phyloP scores from a whole-genome alignment of 2,888 invertebrate genomes.

The Chrysomela aeneicollis region DNA sequence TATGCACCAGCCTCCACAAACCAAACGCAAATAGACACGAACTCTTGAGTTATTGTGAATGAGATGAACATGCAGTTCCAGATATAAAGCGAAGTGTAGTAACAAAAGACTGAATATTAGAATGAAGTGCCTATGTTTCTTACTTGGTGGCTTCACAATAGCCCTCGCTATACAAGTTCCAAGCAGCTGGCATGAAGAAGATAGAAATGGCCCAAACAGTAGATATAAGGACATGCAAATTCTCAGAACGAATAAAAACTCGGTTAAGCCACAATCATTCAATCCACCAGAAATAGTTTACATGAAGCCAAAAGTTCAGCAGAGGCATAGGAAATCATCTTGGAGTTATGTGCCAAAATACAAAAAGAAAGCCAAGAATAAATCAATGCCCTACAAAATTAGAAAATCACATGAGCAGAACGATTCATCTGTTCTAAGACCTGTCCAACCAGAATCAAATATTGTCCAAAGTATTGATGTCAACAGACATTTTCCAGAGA shows the following conservation, averaged over 20 bases:
- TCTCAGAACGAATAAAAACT: background rate
- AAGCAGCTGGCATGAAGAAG: slow-evolving; percentile 34
- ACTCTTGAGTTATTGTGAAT: too few species aligned
- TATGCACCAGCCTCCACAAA: too few species aligned
- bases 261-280: background rate
- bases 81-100: background rate
- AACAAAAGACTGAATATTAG: slow-evolving; percentile 39
- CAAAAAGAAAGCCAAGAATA: background rate
- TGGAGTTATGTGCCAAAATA: background rate
- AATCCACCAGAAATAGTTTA: background rate
- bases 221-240: slow-evolving; percentile 20
- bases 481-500: background rate
- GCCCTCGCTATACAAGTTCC: slow-evolving; percentile 42
- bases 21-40: background rate
- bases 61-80: too few species aligned
- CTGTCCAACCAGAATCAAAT: background rate
- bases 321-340: background rate
- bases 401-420: background rate
- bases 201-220: slow-evolving; percentile 3
- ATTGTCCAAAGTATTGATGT: too few species aligned
- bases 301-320: background rate
- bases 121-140: slow-evolving; percentile 42
- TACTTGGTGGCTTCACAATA: slow-evolving; percentile 36
- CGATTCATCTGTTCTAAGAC: background rate
- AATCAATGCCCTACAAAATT: background rate